Conservation (phyloP, 2,113 vertebrate species). For the Saguinus imperator region DNA sequence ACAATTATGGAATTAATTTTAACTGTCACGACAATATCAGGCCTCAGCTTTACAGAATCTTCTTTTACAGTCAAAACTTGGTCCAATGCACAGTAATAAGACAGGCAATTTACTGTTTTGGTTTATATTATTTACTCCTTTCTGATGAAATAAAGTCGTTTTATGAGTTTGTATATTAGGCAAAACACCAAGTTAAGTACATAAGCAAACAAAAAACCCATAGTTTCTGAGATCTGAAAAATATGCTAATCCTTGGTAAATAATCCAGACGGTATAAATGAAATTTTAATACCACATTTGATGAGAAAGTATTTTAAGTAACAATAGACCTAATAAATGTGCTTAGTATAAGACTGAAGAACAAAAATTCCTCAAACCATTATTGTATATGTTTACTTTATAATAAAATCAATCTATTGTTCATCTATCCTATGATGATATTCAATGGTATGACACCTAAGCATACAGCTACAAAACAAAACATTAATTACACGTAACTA, state of each 20-base stretch:
- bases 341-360: background rate
- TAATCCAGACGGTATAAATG: background rate
- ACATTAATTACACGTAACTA: background rate
- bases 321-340: background rate
- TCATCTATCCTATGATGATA: background rate
- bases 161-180: background rate
- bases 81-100: background rate
- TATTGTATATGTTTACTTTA: background rate
- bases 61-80: background rate
- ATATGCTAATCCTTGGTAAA: background rate
- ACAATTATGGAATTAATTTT: background rate
- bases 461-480: background rate
- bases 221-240: background rate
- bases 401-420: background rate
- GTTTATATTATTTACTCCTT: background rate
- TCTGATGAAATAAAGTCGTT: background rate
- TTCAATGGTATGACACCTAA: background rate
- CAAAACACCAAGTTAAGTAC: slow-evolving; percentile 6
- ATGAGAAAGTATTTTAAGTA: background rate
- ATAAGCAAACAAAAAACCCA: background rate
- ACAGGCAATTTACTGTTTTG: background rate
- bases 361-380: background rate
- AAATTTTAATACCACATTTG: background rate
- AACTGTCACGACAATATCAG: background rate
- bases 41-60: background rate